A percentile compares a stretch with the other conserved stretches of the same genome.
phyloP scores from a whole-genome alignment of 2,888 invertebrate genomes.

The Antitype chi region DNA sequence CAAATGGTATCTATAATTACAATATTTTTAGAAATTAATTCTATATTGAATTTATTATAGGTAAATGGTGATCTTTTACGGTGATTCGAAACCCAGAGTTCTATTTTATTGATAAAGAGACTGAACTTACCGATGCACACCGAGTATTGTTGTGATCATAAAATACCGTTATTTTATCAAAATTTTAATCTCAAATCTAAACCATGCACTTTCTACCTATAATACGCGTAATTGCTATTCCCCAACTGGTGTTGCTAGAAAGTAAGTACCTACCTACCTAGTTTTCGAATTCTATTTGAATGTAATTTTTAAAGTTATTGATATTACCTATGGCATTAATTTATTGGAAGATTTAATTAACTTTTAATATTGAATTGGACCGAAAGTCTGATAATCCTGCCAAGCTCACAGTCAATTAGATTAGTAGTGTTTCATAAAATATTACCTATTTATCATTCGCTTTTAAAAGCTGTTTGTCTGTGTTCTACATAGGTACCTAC shows the following conservation, averaged over 20 bases:
- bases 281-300: neutral
- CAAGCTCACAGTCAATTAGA: neutral
- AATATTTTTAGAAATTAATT: neutral
- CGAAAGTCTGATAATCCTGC: neutral
- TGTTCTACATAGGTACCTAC: neutral
- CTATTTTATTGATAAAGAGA: neutral
- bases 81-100: neutral
- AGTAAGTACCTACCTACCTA: no score
- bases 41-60: neutral
- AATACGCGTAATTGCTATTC: neutral
- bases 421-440: neutral
- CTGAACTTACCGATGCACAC: neutral
- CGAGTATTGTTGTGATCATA: neutral
- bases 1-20: slow-evolving; percentile 6
- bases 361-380: neutral
- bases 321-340: neutral
- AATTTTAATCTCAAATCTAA: neutral
- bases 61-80: neutral
- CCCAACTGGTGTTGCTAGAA: neutral
- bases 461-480: neutral
- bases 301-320: neutral
- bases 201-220: neutral
- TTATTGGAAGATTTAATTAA: neutral
- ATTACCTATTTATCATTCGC: neutral
- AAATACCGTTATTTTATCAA: neutral